Base-by-base conservation (phyloP, 2,797 vertebrate genomes). In the Hoplostethus atlanticus region DNA sequence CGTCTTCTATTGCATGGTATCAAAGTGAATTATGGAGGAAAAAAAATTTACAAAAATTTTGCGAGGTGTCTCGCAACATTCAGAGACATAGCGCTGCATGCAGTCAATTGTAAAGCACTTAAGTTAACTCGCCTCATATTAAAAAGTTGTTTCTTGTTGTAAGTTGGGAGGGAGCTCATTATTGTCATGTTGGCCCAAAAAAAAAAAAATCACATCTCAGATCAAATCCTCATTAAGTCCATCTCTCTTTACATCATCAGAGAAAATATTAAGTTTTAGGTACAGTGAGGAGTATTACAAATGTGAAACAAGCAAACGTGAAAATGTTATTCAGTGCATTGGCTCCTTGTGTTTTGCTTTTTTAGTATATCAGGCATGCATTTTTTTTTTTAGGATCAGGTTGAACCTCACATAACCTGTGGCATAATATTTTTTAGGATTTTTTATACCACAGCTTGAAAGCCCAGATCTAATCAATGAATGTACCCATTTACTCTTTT, bases 1-100 rank as follows among this genome's bases (percentile, higher is more conserved):
- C 93, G 94, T 95, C 94, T 95, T 94, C 94, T 95, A 95, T 95
- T 95, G 94, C 94, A 95, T 95, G 94, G 94, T 95, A 95, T 95
- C 94, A 93, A 95, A 94, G 90, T 93, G 92, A 95, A 94, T 91
- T 94, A 94, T 92, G 85, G 86, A 87, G 90, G 85, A 90, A 90
- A 92, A 87, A 85, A 89, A 79, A 64, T 13, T 51, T 60, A 84
- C 75, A 86, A 89, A 92, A 87, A 90, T 78, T 68, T 81, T 75
- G 92, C 90, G 93, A 92, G 85, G 73, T 73, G 87, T 91, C 92
- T 93, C 83, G 87, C 83, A 80, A 91, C 91, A 87, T 94, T 94
- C 94, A 86, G 83, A 89, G 90, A 90, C 94, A 93, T 93, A 86
- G 90, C 91, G 88, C 91, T 93, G 94, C 94, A 94, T 94, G 94